Base-by-base conservation (phyloP, 2,888 invertebrate species). In the Azorinus chamasolen region DNA sequence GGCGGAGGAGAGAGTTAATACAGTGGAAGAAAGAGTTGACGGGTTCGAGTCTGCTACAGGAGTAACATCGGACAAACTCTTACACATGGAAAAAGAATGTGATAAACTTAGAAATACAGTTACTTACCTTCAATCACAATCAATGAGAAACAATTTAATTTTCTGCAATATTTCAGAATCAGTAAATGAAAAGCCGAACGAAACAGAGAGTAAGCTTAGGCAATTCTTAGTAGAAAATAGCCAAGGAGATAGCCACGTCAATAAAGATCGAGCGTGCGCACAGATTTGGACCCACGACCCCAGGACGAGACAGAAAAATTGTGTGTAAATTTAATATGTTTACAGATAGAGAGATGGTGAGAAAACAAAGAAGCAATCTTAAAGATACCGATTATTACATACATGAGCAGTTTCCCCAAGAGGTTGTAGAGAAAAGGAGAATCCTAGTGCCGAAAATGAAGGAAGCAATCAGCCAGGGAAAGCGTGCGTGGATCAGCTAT, bases 131-230 rank as follows among this genome's bases (percentile, higher is more conserved):
- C 46, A 63, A 18, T n/a, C 43, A 39, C 62, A 32, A 10, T 32
- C 32, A 4, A 32, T 32, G 32, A 32, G 32, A 10, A 32, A 32
- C 32, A 32, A 32, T 32, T 24, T 63, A 39, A 22, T 63, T n/a
- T 54, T 63, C 41, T 16, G 63, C 3, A 53, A 53, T 25, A 63
- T 63, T 14, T 6, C 41, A 24, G 63, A 63, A 53, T 10, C 53
- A 22, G 18, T 16, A 14, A 37, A 25, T 27, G 63, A 53, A 14
- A 53, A 22, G 24, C 4, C 20, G n/a, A 53, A 53, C 1, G 43
- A 54, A 27, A 25, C 63, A 10, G 54, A 54, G 20, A 27, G n/a
- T 12, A 54, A 12, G 18, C n/a, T 54, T 10, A 16, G 53, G n/a
- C 14, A 1, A 27, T 53, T 53, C 27, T 14, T 53, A 14, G 14